These are phyloP conservation scores for Mobula birostris DNA, from an alignment of 2,113 vertebrate genomes.

Conservation along the genomic window DNA sequence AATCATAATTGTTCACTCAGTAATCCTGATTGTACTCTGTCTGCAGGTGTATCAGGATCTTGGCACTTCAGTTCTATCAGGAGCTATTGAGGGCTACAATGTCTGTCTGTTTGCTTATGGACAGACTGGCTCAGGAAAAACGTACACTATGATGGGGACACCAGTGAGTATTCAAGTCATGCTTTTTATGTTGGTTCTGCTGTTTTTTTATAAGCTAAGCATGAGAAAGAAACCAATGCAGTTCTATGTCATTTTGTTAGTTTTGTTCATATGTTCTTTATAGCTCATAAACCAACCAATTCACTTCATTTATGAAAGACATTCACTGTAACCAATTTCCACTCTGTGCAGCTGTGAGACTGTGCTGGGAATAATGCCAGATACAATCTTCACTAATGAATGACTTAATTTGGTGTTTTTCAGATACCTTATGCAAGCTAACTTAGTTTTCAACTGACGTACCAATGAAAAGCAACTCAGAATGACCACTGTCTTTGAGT, in stretches of 20 bases:
- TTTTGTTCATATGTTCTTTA: neutral
- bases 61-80: slow-evolving; percentile 79
- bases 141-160: slow-evolving; percentile 95
- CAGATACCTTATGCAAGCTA: neutral
- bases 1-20: slow-evolving; percentile 23
- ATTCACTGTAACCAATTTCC: neutral
- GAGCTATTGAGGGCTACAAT: slow-evolving; percentile 87
- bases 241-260: neutral
- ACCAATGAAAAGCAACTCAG: neutral
- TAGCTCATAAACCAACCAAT: neutral
- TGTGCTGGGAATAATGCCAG: neutral
- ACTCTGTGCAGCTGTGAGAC: neutral
- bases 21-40: slow-evolving; percentile 23
- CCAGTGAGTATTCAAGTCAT: slow-evolving; percentile 64
- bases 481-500: neutral
- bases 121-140: slow-evolving; percentile 96
- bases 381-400: neutral
- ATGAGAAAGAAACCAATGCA: neutral
- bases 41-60: slow-evolving; percentile 89
- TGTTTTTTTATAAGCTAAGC: neutral
- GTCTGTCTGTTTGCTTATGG: slow-evolving; percentile 96
- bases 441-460: neutral
- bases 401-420: neutral
- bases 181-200: neutral
- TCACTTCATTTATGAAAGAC: slow-evolving; percentile 19